Base-by-base conservation (phyloP, 2,113 vertebrate genomes). In the Grammomys dolichurus region DNA sequence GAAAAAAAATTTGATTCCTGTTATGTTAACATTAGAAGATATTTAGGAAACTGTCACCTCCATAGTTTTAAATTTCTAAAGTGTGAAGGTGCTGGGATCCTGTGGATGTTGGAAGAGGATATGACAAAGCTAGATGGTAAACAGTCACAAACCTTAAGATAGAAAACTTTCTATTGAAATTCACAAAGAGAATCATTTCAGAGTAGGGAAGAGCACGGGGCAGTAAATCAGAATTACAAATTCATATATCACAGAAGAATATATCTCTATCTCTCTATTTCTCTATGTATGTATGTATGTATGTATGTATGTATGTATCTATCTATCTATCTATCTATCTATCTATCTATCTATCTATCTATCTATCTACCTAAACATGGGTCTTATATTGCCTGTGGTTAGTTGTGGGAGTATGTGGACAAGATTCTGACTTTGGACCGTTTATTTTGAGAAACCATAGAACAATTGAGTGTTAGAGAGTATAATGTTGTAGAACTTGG, bases 41-140 rank as follows among this genome's bases (percentile, higher is more conserved):
- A 94, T 91, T 81, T 48, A 94, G 72, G 63, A 93, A 95, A 81
- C 16, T 33, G 28, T 78, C 22, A 69, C 78, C 89, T 94, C 95
- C 63, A 78, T 69, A 40, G 43, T 87, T 91, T 95, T 84, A 91
- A 96, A 87, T 87, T 75, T 72, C 72, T 91, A 36, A 75, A 75
- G 36, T 91, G 94, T 73, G 46, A 94, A 67, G 33, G 16, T 31
- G 19, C 63, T 87, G 51, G 51, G 19, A 87, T 63, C 26, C 65
- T 40, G 5, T 28, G 16, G 7, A 10, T 5, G 26, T 76, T 67
- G 20, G 60, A 87, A 36, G 14, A 13, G 31, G 14, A 88, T 28
- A 89, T 92, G 24, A 60, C 46, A 65, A 20, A 95, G 26, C 67
- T 51, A 86, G 69, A 56, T 51, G 13, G 56, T 56, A 40, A 84